These are phyloP conservation scores for Polypedilum pembai DNA, from an alignment of 1,140 invertebrate genomes.

Conservation along the genomic window DNA sequence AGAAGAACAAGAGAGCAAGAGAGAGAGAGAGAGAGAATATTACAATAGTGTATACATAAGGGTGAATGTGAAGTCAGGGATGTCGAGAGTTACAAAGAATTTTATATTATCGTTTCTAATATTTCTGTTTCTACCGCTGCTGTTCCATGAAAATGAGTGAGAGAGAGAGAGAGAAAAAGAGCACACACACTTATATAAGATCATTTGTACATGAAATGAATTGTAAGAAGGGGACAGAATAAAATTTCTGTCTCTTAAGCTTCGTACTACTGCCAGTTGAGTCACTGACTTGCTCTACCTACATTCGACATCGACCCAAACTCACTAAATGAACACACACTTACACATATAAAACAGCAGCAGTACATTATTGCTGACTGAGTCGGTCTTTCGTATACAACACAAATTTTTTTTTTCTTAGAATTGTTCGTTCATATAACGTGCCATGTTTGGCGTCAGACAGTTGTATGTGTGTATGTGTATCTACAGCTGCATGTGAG, in stretches of 20 bases:
- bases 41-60: background rate
- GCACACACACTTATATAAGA: background rate
- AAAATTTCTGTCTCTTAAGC: background rate
- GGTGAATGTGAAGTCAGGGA: background rate
- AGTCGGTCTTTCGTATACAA: background rate
- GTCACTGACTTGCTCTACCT: slow-evolving; percentile 22
- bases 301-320: slow-evolving; percentile 23
- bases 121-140: background rate
- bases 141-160: too few species aligned
- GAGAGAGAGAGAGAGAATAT: background rate
- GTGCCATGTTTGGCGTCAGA: slow-evolving; percentile 4
- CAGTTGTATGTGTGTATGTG: background rate
- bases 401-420: background rate
- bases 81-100: background rate
- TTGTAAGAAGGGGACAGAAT: background rate
- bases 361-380: background rate
- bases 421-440: slow-evolving; percentile 10
- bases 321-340: background rate
- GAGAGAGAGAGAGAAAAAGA: too few species aligned
- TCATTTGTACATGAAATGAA: background rate
- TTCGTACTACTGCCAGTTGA: background rate
- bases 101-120: background rate
- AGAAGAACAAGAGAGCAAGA: background rate
- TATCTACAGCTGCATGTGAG: background rate
- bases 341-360: background rate